Conservation (phyloP, 2,888 invertebrate genomes). For the Melanotus villosus region DNA sequence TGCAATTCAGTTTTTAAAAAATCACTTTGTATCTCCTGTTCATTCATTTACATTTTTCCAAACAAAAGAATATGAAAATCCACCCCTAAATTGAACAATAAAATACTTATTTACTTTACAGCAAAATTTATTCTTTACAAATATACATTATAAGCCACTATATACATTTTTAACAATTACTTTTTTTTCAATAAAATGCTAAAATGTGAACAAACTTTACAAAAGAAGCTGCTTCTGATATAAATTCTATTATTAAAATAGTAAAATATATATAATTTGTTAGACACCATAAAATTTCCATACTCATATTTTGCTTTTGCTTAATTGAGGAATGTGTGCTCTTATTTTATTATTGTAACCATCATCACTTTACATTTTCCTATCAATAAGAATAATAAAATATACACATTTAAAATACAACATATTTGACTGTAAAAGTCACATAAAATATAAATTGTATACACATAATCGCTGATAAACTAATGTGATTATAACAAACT, state of each 20-base stretch:
- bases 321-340: conserved; percentile 10
- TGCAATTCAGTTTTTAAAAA: too few species aligned
- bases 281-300: conserved; percentile 11
- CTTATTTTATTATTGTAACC: not conserved
- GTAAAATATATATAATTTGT: conserved; percentile 23
- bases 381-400: not conserved
- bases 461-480: too few species aligned
- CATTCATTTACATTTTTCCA: too few species aligned
- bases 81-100: too few species aligned
- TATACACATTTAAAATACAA: not conserved
- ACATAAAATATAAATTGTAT: too few species aligned
- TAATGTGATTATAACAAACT: too few species aligned
- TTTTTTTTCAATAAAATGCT: conserved; percentile 19
- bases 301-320: not conserved
- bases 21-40: too few species aligned
- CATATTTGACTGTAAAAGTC: not conserved
- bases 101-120: too few species aligned
- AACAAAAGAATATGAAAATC: too few species aligned
- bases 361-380: not conserved
- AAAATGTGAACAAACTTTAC: conserved; percentile 25
- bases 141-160: conserved; percentile 29
- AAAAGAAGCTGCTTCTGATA: conserved; percentile 22
- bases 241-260: conserved; percentile 24
- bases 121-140: conserved; percentile 27
- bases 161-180: conserved; percentile 14